Percentiles rank a stretch among this genome's conserved stretches.
These are phyloP conservation scores for Tetanocera ferruginea DNA, from an alignment of 2,888 invertebrate genomes.

Conservation along the genomic window DNA sequence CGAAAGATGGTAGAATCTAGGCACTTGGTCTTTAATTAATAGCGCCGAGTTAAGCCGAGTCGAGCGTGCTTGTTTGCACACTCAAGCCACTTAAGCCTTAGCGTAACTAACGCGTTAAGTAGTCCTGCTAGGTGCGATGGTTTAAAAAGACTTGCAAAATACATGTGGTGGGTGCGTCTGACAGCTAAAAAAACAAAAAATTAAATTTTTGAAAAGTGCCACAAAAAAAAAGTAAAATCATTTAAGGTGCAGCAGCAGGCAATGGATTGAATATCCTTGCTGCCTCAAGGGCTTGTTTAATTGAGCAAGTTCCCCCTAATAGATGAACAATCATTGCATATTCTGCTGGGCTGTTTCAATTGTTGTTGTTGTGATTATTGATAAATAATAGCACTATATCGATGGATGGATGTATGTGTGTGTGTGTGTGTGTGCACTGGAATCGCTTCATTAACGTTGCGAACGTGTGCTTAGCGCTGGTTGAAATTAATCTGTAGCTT, in stretches of 20 bases:
- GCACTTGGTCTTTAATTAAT: slow-evolving; percentile 26
- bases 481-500: slow-evolving; percentile 20
- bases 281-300: not conserved
- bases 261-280: slow-evolving; percentile 23
- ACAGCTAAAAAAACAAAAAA: not conserved
- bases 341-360: not conserved
- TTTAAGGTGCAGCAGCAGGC: slow-evolving; percentile 11
- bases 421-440: not conserved
- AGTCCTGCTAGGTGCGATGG: slow-evolving; percentile 18
- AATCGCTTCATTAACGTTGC: no score
- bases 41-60: not conserved
- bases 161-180: not conserved
- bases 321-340: not conserved
- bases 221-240: not conserved
- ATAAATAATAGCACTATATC: not conserved
- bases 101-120: slow-evolving; percentile 37
- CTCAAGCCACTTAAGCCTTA: slow-evolving; percentile 1
- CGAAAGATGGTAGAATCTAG: not conserved
- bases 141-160: not conserved
- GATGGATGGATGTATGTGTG: not conserved
- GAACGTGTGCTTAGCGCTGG: not conserved
- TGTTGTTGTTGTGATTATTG: not conserved
- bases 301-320: not conserved
- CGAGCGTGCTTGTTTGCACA: not conserved
- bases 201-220: not conserved